Percentiles rank a stretch among this genome's conserved stretches.
These are phyloP conservation scores for Danio jaintianensis DNA, from an alignment of 2,797 vertebrate species.

Conservation along the genomic window DNA sequence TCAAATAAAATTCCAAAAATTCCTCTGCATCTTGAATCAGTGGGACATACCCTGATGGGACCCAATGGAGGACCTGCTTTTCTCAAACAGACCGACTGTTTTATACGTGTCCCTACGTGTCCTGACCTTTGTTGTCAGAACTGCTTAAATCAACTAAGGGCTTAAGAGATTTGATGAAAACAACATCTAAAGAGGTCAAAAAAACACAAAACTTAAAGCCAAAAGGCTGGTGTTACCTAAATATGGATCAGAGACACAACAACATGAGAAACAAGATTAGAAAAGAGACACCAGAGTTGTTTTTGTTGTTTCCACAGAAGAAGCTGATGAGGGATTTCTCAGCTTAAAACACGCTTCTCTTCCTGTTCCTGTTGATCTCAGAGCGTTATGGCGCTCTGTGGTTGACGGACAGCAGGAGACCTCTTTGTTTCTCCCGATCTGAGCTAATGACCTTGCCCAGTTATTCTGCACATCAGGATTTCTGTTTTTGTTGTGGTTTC, in stretches of 20 bases:
- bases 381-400: slow-evolving; percentile 43
- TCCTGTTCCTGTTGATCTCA: slow-evolving; percentile 51
- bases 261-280: slow-evolving; percentile 13
- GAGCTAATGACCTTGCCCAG: slow-evolving; percentile 47
- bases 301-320: slow-evolving; percentile 16
- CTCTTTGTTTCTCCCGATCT: slow-evolving; percentile 39
- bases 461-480: slow-evolving; percentile 31
- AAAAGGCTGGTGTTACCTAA: neutral
- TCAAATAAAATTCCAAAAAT: slow-evolving; percentile 64
- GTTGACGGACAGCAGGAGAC: slow-evolving; percentile 42
- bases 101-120: slow-evolving; percentile 63
- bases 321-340: slow-evolving; percentile 26
- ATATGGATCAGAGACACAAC: slow-evolving; percentile 16
- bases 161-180: slow-evolving; percentile 16
- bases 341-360: neutral
- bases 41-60: slow-evolving; percentile 19
- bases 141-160: neutral
- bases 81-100: slow-evolving; percentile 46
- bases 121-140: slow-evolving; percentile 36
- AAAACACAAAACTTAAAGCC: neutral
- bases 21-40: slow-evolving; percentile 39
- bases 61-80: slow-evolving; percentile 49
- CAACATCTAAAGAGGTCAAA: slow-evolving; percentile 18
- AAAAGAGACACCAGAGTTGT: slow-evolving; percentile 1
- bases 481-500: slow-evolving; percentile 62